phyloP scores from a whole-genome alignment of 1,140 invertebrate species.

The Tyrophagus putrescentiae region DNA sequence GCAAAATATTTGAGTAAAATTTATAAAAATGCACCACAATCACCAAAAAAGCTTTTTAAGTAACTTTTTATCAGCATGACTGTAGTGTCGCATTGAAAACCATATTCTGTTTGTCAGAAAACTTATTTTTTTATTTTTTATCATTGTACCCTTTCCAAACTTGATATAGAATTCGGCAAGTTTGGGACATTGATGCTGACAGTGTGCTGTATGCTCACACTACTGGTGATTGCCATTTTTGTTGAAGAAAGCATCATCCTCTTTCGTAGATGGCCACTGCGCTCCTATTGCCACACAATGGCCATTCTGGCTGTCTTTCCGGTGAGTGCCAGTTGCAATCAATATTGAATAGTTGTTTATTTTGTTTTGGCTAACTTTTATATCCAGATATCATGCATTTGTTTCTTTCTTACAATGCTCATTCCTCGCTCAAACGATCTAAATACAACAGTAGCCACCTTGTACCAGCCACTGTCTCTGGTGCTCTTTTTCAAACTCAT shows the following conservation, averaged over 20 bases:
- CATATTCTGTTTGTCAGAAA: too few species aligned
- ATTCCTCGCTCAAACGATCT: constrained; percentile 19
- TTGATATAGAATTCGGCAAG: neutral
- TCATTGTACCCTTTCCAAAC: neutral
- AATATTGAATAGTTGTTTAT: too few species aligned
- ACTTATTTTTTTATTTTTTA: too few species aligned
- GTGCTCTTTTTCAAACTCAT: constrained; percentile 20
- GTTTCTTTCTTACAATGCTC: constrained; percentile 19
- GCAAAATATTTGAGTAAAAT: neutral
- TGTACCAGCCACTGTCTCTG: constrained; percentile 20
- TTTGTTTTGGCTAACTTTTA: constrained; percentile 1
- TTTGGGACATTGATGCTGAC: neutral
- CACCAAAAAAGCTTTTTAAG: too few species aligned
- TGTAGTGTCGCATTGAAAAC: too few species aligned
- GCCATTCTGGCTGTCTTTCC: constrained; percentile 19
- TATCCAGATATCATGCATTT: constrained; percentile 16
- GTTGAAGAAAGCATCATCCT: constrained; percentile 19
- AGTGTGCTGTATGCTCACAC: neutral
- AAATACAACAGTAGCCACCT: constrained; percentile 17
- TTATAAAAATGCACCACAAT: too few species aligned
- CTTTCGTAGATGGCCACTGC: constrained; percentile 10
- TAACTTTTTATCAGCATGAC: too few species aligned
- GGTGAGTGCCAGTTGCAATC: constrained; percentile 4
- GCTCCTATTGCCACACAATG: constrained; percentile 8
- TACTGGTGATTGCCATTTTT: constrained; percentile 3